phyloP scores from a whole-genome alignment of 1,140 invertebrate genomes.

The Drosophila biarmipes region DNA sequence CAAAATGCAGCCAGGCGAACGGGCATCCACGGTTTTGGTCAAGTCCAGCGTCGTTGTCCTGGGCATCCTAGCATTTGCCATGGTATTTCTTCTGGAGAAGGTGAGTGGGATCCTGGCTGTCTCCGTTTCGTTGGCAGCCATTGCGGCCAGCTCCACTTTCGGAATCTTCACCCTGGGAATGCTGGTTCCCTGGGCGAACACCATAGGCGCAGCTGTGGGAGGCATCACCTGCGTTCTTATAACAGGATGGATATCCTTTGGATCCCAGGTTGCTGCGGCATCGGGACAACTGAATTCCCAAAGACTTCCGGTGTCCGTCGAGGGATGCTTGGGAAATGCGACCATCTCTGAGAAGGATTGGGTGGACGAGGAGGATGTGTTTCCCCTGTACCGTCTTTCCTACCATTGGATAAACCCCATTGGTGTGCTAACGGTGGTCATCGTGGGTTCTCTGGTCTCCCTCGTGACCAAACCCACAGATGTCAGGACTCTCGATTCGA shows the following conservation, averaged over 20 bases:
- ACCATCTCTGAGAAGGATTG: slow-evolving; percentile 60
- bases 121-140: slow-evolving; percentile 91
- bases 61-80: slow-evolving; percentile 87
- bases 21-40: slow-evolving; percentile 87
- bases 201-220: slow-evolving; percentile 87
- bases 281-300: slow-evolving; percentile 83
- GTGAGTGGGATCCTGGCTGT: slow-evolving; percentile 91
- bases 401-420: slow-evolving; percentile 91
- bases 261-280: slow-evolving; percentile 85
- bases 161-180: slow-evolving; percentile 94
- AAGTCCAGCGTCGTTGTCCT: slow-evolving; percentile 88
- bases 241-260: slow-evolving; percentile 86
- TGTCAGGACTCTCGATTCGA: slow-evolving; percentile 86
- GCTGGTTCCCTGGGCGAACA: slow-evolving; percentile 92
- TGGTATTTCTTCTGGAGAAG: slow-evolving; percentile 89
- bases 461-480: slow-evolving; percentile 88
- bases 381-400: slow-evolving; percentile 90
- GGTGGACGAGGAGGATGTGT: slow-evolving; percentile 86
- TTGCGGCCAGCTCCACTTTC: slow-evolving; percentile 92
- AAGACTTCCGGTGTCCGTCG: slow-evolving; percentile 80
- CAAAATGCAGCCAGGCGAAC: slow-evolving; percentile 87
- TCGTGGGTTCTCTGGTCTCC: slow-evolving; percentile 88
- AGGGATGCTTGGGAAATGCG: slow-evolving; percentile 68
- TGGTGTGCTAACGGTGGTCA: slow-evolving; percentile 87
- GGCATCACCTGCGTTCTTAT: slow-evolving; percentile 86